A percentile compares a stretch with the other conserved stretches of the same genome.
phyloP scores from a whole-genome alignment of 64 coral and sea anemone species.

The Montipora capricornis region DNA sequence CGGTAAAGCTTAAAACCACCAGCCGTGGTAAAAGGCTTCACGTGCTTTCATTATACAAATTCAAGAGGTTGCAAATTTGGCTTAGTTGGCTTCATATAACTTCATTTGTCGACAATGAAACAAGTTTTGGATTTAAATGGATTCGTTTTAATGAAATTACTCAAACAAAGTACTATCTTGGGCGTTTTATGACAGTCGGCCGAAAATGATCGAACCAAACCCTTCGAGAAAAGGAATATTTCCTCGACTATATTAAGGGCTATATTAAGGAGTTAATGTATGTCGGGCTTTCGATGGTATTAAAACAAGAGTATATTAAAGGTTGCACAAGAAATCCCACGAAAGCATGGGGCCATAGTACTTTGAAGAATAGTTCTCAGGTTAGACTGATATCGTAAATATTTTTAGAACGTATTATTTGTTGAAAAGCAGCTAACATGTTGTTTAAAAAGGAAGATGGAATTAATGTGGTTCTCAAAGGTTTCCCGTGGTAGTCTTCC shows the following conservation, averaged over 20 bases:
- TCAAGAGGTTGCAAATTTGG: not conserved
- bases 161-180: not conserved
- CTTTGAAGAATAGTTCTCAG: no score
- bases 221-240: no score
- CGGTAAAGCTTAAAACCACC: constrained; percentile 14
- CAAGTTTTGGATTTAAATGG: not conserved
- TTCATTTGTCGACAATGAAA: not conserved
- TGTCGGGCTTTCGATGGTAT: no score
- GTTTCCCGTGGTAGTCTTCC: not conserved
- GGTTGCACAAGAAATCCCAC: no score
- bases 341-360: no score
- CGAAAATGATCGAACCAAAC: no score
- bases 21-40: constrained; percentile 1
- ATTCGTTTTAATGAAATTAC: not conserved
- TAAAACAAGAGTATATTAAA: no score
- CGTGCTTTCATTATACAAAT: constrained; percentile 25
- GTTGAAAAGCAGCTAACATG: not conserved
- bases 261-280: no score
- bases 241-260: no score
- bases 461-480: not conserved
- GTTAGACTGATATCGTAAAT: no score
- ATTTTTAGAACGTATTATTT: no score
- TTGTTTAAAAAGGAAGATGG: not conserved
- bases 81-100: not conserved
- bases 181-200: no score